Evolutionary conservation across 2,797 vertebrate species (phyloP).

Genomic region (Helarctos malayanus): DNA sequence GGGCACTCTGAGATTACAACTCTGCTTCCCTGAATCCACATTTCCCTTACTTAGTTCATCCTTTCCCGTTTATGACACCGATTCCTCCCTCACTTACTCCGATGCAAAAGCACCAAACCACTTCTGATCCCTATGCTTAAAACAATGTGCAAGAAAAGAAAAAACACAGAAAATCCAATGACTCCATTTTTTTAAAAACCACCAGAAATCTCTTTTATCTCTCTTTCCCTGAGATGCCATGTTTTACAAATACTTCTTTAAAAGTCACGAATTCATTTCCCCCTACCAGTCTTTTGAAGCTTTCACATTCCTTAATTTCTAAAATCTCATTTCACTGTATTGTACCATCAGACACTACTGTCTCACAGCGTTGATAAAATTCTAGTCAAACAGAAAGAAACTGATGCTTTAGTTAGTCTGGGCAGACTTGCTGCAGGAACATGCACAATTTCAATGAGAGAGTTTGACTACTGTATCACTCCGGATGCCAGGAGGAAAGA

Average conservation of each 20-base stretch:
- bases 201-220: neutral
- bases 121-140: neutral
- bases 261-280: neutral
- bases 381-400: constrained; percentile 33
- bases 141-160: constrained; percentile 5
- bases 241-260: constrained; percentile 23
- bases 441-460: neutral
- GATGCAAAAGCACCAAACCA: neutral
- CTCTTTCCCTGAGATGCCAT: neutral
- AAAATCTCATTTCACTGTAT: neutral
- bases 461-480: neutral
- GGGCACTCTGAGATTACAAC: neutral
- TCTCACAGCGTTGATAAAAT: neutral
- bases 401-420: neutral
- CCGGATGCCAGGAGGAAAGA: neutral
- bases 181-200: neutral
- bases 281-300: neutral
- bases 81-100: neutral
- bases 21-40: neutral
- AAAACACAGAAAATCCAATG: neutral
- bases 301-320: neutral
- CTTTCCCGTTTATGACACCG: neutral
- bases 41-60: neutral
- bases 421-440: neutral
- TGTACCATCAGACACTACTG: neutral